phyloP scores from a whole-genome alignment of 1,140 invertebrate genomes.

The Pseudomyrmex pallidus region DNA sequence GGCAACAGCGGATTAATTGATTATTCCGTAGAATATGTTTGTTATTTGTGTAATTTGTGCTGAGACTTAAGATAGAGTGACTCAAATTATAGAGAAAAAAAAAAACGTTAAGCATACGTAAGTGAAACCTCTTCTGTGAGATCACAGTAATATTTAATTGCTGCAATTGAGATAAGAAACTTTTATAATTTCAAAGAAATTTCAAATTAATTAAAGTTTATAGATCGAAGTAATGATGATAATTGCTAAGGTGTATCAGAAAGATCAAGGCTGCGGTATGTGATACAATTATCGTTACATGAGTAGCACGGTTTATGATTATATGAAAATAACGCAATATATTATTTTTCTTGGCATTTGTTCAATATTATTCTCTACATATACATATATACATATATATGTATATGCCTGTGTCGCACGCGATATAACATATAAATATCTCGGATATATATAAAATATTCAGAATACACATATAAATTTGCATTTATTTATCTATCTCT shows the following conservation, averaged over 20 bases:
- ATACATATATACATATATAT: background rate
- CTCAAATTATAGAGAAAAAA: background rate
- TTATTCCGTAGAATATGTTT: conserved; percentile 15
- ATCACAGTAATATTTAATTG: conserved; percentile 4
- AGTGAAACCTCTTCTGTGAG: background rate
- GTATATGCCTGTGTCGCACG: background rate
- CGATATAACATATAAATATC: conserved; percentile 22
- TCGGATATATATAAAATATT: conserved; percentile 42
- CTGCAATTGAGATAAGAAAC: background rate
- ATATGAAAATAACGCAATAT: conserved; percentile 40
- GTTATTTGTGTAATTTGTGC: conserved; percentile 32
- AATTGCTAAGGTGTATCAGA: background rate
- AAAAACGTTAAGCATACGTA: background rate
- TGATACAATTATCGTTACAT: background rate
- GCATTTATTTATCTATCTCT: background rate
- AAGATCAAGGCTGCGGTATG: background rate
- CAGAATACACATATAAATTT: conserved; percentile 29
- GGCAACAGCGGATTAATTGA: conserved; percentile 29
- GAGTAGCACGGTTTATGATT: conserved; percentile 18
- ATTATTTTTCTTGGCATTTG: conserved; percentile 28
- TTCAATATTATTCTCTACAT: conserved; percentile 12
- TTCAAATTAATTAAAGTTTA: background rate
- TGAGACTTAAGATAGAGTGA: background rate
- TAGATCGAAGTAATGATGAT: background rate
- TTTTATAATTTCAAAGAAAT: no score